Conservation (phyloP, 1,140 invertebrate species). For the Drosophila lacertosa region DNA sequence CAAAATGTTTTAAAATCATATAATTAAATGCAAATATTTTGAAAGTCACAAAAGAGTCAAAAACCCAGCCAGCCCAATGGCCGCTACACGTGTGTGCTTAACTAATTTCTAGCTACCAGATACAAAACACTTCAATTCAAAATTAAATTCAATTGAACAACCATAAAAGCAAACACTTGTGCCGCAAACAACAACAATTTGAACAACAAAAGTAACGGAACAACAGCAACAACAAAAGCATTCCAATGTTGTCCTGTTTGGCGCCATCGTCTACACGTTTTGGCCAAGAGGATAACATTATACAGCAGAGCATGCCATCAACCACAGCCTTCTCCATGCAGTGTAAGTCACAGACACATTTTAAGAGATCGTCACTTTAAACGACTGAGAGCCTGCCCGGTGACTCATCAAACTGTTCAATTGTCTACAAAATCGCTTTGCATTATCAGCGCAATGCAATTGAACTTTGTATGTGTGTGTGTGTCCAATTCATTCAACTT, state of each 20-base stretch:
- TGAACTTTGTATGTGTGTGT: slow-evolving; percentile 44
- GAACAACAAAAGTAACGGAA: slow-evolving; percentile 15
- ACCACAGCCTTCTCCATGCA: slow-evolving; percentile 83
- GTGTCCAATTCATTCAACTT: slow-evolving; percentile 55
- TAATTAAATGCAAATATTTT: background rate
- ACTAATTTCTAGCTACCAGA: slow-evolving; percentile 24
- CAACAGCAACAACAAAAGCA: slow-evolving; percentile 56
- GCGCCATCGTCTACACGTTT: slow-evolving; percentile 83
- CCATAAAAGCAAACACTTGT: slow-evolving; percentile 7
- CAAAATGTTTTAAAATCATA: slow-evolving; percentile 14
- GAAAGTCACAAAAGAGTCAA: slow-evolving; percentile 12
- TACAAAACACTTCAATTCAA: slow-evolving; percentile 17
- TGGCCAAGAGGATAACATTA: slow-evolving; percentile 84
- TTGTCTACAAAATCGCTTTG: slow-evolving; percentile 49
- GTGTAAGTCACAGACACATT: slow-evolving; percentile 68
- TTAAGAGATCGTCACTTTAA: background rate
- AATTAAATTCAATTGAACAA: slow-evolving; percentile 15
- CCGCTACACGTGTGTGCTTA: slow-evolving; percentile 60
- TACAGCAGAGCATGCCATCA: slow-evolving; percentile 83
- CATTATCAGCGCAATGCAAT: slow-evolving; percentile 73
- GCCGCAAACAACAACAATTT: slow-evolving; percentile 31
- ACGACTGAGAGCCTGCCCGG: background rate
- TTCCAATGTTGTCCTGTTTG: slow-evolving; percentile 84
- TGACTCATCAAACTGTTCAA: slow-evolving; percentile 46
- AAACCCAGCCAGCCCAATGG: slow-evolving; percentile 34